These are phyloP conservation scores for Silvanus unidentatus DNA, from an alignment of 2,888 invertebrate species.

Conservation along the genomic window DNA sequence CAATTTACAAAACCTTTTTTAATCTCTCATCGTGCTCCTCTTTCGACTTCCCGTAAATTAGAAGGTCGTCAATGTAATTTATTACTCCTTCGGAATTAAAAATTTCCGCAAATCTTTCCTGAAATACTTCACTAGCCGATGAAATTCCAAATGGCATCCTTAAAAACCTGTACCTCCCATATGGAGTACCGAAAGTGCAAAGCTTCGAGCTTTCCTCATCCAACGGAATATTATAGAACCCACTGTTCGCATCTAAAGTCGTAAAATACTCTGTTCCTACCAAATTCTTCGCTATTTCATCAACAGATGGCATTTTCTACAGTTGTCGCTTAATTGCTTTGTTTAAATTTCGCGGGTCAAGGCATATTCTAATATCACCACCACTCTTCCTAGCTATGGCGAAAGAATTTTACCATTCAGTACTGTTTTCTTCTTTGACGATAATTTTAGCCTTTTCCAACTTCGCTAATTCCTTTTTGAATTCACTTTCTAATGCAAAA, in stretches of 20 bases:
- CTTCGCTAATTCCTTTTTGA: background rate
- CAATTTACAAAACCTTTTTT: conserved; percentile 6
- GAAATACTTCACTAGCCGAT: too few species aligned
- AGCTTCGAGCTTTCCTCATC: too few species aligned
- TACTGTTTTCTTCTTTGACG: background rate
- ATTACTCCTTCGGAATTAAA: background rate
- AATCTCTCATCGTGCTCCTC: conserved; percentile 5
- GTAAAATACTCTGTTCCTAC: conserved; percentile 8
- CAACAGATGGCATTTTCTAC: background rate
- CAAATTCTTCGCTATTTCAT: conserved; percentile 2
- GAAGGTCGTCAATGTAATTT: background rate
- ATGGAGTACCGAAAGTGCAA: too few species aligned
- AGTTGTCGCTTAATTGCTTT: background rate
- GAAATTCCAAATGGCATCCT: too few species aligned
- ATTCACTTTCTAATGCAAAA: too few species aligned
- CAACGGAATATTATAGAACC: background rate
- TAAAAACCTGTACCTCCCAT: too few species aligned
- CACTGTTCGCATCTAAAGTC: background rate
- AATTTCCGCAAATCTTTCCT: too few species aligned
- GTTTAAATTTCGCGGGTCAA: background rate
- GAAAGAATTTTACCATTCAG: too few species aligned
- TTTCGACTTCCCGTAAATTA: background rate
- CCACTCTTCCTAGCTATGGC: too few species aligned
- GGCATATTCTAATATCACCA: background rate
- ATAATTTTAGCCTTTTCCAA: conserved; percentile 1